These are phyloP conservation scores for Remorina albescens DNA, from an alignment of 2,797 vertebrate species.

Conservation along the genomic window DNA sequence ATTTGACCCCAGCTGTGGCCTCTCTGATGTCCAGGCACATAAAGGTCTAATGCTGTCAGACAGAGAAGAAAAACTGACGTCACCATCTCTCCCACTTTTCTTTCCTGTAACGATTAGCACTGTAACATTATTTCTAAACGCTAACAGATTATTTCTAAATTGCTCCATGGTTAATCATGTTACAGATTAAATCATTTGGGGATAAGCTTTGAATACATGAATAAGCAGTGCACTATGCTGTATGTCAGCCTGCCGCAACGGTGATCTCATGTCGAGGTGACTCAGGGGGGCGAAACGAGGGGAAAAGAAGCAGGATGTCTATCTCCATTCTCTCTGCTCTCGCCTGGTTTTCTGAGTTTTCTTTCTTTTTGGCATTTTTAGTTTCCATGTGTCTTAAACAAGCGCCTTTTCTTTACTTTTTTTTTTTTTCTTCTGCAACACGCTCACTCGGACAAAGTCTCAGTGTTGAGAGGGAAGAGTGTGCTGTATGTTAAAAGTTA, in stretches of 20 bases:
- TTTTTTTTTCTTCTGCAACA: constrained; percentile 3
- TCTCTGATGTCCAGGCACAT: constrained; percentile 48
- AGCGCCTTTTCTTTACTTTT: not conserved
- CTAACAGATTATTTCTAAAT: constrained; percentile 79
- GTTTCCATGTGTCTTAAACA: constrained; percentile 33
- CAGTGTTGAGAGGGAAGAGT: constrained; percentile 48
- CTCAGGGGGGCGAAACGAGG: constrained; percentile 23
- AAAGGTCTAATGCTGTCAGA: constrained; percentile 43
- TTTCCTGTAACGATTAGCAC: constrained; percentile 55
- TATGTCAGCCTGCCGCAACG: constrained; percentile 41
- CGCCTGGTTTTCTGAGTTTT: constrained; percentile 44
- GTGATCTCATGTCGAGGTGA: constrained; percentile 57
- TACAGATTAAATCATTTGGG: constrained; percentile 74
- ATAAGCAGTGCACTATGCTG: constrained; percentile 56
- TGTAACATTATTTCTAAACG: constrained; percentile 69
- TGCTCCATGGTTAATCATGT: constrained; percentile 78
- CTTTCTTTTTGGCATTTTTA: constrained; percentile 46
- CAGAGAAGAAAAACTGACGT: constrained; percentile 44
- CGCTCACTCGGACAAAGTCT: constrained; percentile 31
- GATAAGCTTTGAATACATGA: constrained; percentile 76
- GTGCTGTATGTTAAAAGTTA: not conserved
- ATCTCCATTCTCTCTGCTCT: constrained; percentile 17
- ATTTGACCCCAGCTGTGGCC: constrained; percentile 77
- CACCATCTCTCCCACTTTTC: constrained; percentile 28
- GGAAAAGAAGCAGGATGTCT: constrained; percentile 10